A percentile compares a stretch with the other conserved stretches of the same genome.
Conservation (phyloP, 2,113 vertebrate species). For the Entelurus aequoreus region DNA sequence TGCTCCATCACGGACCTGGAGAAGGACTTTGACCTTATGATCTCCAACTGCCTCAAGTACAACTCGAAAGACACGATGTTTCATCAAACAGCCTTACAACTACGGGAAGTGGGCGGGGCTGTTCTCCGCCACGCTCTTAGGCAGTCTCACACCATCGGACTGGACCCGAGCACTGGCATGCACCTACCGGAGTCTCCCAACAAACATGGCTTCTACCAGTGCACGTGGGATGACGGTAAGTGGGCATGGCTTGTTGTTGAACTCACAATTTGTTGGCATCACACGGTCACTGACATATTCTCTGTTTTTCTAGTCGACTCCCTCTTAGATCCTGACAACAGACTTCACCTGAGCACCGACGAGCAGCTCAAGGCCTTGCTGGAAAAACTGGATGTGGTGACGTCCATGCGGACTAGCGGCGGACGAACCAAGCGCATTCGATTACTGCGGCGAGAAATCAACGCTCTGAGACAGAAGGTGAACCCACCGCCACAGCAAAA, state of each 20-base stretch:
- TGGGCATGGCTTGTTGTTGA: conserved; percentile 3
- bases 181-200: conserved; percentile 86
- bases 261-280: neutral
- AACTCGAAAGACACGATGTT: conserved; percentile 98
- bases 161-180: conserved; percentile 85
- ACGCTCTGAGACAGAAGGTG: conserved; percentile 80
- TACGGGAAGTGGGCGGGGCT: conserved; percentile 88
- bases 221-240: conserved; percentile 96
- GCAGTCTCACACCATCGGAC: conserved; percentile 88
- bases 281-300: neutral
- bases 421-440: conserved; percentile 89
- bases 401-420: conserved; percentile 84
- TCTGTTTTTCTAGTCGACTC: conserved; percentile 79
- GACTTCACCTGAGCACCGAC: conserved; percentile 85
- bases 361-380: conserved; percentile 90
- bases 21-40: conserved; percentile 95
- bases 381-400: conserved; percentile 90
- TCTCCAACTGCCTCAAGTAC: conserved; percentile 98
- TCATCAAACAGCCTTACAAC: conserved; percentile 87
- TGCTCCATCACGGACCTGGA: conserved; percentile 87
- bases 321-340: conserved; percentile 84
- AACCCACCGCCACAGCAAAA: conserved; percentile 77
- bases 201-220: conserved; percentile 83
- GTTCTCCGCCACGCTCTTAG: conserved; percentile 86
- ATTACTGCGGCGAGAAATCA: conserved; percentile 89